These are phyloP conservation scores for Acrobasis repandana DNA, from an alignment of 2,888 invertebrate genomes.

Conservation along the genomic window DNA sequence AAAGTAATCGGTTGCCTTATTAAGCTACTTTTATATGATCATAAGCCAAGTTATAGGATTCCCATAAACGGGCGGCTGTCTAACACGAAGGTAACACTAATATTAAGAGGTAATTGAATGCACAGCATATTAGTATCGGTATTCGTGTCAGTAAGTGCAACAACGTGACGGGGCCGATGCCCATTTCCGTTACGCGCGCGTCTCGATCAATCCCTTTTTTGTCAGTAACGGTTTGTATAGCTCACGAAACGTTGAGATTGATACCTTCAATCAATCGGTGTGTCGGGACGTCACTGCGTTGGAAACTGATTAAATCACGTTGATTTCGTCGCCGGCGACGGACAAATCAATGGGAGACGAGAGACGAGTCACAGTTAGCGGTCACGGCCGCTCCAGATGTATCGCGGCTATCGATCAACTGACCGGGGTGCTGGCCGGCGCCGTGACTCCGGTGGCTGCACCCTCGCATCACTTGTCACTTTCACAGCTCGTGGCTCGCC, in stretches of 20 bases:
- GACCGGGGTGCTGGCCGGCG: not conserved
- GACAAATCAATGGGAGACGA: constrained; percentile 65
- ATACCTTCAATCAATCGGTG: constrained; percentile 76
- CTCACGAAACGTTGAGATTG: constrained; percentile 76
- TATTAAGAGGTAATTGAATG: constrained; percentile 68
- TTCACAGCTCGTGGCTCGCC: not conserved
- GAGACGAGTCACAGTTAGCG: constrained; percentile 63
- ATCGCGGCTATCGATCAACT: constrained; percentile 50
- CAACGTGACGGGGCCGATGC: constrained; percentile 70
- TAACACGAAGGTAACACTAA: constrained; percentile 48
- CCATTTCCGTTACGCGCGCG: constrained; percentile 77
- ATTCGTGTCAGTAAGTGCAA: constrained; percentile 67
- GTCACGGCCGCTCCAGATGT: constrained; percentile 69
- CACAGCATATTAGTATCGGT: constrained; percentile 66
- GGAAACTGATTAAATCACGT: constrained; percentile 79
- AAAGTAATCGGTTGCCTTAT: not conserved
- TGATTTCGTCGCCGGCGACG: constrained; percentile 62
- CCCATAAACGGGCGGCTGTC: not conserved
- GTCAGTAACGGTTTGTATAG: constrained; percentile 74
- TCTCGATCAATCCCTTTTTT: constrained; percentile 78
- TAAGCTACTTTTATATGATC: not conserved
- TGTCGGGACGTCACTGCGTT: constrained; percentile 68
- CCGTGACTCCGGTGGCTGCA: not conserved
- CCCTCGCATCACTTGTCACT: constrained; percentile 1
- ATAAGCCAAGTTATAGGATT: not conserved